Conservation (phyloP, 2,113 vertebrate genomes). For the Octodon degus region DNA sequence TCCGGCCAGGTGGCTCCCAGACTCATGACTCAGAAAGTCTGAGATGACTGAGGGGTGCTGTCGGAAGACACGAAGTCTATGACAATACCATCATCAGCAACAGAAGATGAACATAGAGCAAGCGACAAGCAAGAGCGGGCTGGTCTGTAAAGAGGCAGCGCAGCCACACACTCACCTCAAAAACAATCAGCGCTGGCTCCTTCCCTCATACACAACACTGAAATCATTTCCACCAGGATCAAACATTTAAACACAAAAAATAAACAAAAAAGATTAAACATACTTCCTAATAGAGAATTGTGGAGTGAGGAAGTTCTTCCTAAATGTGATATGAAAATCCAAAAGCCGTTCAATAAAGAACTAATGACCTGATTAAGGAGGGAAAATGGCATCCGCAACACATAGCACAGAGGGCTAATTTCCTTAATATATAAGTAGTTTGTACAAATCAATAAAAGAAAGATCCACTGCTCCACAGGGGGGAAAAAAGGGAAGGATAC, state of each 20-base stretch:
- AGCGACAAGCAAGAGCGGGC: background rate
- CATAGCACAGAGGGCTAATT: background rate
- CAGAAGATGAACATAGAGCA: background rate
- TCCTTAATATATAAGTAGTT: conserved; percentile 38
- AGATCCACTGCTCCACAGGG: background rate
- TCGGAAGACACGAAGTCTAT: background rate
- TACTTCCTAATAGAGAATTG: background rate
- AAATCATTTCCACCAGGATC: conserved; percentile 13
- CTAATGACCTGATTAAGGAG: background rate
- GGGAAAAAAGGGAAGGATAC: background rate
- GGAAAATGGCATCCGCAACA: conserved; percentile 1
- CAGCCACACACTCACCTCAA: background rate
- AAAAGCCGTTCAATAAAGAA: background rate
- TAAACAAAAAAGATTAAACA: background rate
- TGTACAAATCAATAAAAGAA: conserved; percentile 21
- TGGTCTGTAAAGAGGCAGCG: background rate
- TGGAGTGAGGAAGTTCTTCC: background rate
- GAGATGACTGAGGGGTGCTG: background rate
- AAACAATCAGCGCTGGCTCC: background rate
- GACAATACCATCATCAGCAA: background rate
- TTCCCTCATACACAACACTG: background rate
- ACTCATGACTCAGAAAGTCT: background rate
- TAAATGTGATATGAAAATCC: background rate
- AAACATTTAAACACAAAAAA: conserved; percentile 49
- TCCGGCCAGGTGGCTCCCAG: background rate